These are phyloP conservation scores for Xestoiulus laeticollis DNA, from an alignment of 2,888 invertebrate species.

Conservation along the genomic window DNA sequence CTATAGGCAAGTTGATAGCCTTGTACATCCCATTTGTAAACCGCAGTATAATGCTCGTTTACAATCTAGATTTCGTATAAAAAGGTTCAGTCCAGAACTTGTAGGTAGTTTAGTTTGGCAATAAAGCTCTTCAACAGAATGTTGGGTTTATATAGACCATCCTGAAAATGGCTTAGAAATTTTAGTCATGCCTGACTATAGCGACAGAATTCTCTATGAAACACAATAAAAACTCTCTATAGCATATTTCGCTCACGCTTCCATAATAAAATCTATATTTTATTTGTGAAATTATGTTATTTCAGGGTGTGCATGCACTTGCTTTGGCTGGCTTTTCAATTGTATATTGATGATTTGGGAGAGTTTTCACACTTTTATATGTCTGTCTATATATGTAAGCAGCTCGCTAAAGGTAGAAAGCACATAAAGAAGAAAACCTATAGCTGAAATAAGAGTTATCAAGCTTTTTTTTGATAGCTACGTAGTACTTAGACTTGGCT, in stretches of 20 bases:
- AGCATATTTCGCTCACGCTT: slow-evolving; percentile 11
- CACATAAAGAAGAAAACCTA: background rate
- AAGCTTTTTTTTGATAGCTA: background rate
- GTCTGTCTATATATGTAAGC: background rate
- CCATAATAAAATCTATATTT: slow-evolving; percentile 35
- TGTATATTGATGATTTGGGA: background rate
- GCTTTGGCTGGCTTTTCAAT: slow-evolving; percentile 20
- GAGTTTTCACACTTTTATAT: slow-evolving; percentile 10
- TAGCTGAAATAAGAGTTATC: background rate
- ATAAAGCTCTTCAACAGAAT: background rate
- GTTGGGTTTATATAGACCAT: background rate
- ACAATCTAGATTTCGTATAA: background rate
- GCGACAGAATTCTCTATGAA: background rate
- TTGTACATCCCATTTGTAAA: background rate
- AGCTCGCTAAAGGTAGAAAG: background rate
- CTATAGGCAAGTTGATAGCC: background rate
- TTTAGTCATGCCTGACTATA: background rate
- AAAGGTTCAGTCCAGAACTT: background rate
- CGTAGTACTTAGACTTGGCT: background rate
- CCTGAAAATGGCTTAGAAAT: slow-evolving; percentile 2
- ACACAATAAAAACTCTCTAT: slow-evolving; percentile 5
- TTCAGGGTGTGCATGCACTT: slow-evolving; percentile 18
- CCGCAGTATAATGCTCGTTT: background rate
- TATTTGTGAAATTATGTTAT: slow-evolving; percentile 40
- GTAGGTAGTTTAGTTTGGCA: background rate